phyloP scores from a whole-genome alignment of 2,888 invertebrate species.

The Phyto melanocephala region DNA sequence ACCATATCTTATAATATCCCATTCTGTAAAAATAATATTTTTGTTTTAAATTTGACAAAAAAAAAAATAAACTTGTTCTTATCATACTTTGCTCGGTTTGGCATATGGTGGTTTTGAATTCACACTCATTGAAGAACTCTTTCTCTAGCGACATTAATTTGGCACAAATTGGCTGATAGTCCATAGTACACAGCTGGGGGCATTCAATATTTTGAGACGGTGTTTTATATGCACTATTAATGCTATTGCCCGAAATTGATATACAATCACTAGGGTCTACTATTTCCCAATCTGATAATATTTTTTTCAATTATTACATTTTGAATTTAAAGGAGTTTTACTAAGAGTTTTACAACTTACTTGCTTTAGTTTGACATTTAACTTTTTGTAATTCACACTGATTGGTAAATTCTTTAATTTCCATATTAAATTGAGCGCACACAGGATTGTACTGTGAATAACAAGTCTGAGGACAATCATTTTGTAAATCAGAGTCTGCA shows the following conservation, averaged over 20 bases:
- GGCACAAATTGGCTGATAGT: neutral
- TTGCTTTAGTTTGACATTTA: neutral
- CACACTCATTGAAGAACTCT: constrained; percentile 8
- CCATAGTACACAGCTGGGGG: neutral
- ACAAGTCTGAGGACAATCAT: neutral
- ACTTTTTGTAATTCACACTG: constrained; percentile 18
- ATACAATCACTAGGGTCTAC: neutral
- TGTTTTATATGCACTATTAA: neutral
- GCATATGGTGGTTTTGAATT: neutral
- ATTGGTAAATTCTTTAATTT: constrained; percentile 30
- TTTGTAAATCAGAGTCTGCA: neutral
- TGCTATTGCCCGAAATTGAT: neutral
- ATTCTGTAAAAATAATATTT: neutral
- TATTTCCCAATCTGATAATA: neutral
- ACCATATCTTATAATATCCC: neutral
- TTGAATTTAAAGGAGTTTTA: neutral
- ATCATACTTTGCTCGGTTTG: neutral
- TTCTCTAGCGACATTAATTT: neutral
- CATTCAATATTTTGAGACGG: neutral
- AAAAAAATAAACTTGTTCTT: no score
- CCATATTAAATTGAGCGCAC: constrained; percentile 18
- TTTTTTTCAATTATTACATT: neutral
- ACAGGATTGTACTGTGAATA: constrained; percentile 19
- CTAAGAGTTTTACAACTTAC: neutral
- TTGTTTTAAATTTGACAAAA: no score